A percentile compares a stretch with the other conserved stretches of the same genome.
phyloP scores from a whole-genome alignment of 2,113 vertebrate species.

The Neogobius melanostomus region DNA sequence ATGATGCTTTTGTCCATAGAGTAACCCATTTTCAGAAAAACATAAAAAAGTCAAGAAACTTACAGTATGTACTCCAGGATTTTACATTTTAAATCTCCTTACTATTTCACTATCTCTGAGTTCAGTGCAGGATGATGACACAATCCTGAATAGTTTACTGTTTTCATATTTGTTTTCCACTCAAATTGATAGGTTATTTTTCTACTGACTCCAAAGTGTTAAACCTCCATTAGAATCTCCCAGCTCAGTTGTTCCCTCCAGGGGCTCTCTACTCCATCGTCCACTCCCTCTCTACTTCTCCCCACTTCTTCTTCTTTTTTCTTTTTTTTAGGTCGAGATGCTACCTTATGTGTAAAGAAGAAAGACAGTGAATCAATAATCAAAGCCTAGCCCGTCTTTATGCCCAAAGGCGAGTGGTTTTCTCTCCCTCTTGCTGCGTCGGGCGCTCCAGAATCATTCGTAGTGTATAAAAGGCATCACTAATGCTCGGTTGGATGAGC shows the following conservation, averaged over 20 bases:
- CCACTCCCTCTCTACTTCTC: constrained; percentile 55
- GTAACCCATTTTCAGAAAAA: too few species aligned
- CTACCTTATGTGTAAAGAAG: constrained; percentile 65
- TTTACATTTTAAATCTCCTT: too few species aligned
- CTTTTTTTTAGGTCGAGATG: constrained; percentile 65
- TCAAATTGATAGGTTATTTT: constrained; percentile 23
- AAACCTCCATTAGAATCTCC: constrained; percentile 55
- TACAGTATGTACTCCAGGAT: too few species aligned
- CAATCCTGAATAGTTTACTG: too few species aligned
- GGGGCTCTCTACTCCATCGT: constrained; percentile 51
- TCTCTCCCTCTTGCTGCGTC: constrained; percentile 41
- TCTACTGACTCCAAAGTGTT: constrained; percentile 30
- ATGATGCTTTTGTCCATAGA: too few species aligned
- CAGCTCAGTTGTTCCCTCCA: constrained; percentile 35
- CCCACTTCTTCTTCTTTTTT: constrained; percentile 14
- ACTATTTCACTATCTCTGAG: too few species aligned
- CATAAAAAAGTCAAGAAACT: too few species aligned
- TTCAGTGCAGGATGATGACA: too few species aligned
- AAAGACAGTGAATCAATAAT: constrained; percentile 73
- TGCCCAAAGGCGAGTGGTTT: constrained; percentile 63
- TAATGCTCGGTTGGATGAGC: constrained; percentile 59
- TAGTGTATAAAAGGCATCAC: constrained; percentile 65
- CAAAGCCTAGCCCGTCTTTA: constrained; percentile 62
- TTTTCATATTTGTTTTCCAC: constrained; percentile 2
- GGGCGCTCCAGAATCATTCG: constrained; percentile 56